Evolutionary conservation across 1,140 invertebrate species (phyloP).

Genomic region (Camponotus floridanus): DNA sequence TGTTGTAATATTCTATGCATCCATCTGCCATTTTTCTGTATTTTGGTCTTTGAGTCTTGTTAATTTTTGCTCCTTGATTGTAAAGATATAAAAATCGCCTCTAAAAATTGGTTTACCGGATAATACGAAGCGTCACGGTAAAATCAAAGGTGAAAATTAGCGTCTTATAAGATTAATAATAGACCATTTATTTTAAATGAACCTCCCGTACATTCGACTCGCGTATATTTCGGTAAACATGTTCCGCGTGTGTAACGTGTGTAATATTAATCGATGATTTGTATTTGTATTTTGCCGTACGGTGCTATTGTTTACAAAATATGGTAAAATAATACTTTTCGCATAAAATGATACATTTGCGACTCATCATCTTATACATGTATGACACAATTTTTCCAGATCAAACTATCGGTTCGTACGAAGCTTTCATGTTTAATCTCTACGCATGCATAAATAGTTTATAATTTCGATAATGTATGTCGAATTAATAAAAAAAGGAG

Average conservation of each 20-base stretch:
- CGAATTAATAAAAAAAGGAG: neutral
- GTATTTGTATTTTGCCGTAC: neutral
- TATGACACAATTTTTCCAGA: neutral
- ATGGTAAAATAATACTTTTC: slow-evolving; percentile 49
- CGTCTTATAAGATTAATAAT: neutral
- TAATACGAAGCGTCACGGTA: neutral
- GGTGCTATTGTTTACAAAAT: slow-evolving; percentile 59
- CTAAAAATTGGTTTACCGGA: no score
- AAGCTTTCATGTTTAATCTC: no score
- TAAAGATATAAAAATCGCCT: no score
- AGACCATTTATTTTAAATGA: neutral
- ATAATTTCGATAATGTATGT: slow-evolving; percentile 5
- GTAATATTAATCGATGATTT: slow-evolving; percentile 33
- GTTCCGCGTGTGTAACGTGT: neutral
- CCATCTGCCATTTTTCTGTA: no score
- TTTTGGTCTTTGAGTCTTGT: no score
- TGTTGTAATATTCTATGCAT: no score
- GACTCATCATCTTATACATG: neutral
- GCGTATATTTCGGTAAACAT: no score
- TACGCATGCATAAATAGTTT: no score
- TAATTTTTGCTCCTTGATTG: no score
- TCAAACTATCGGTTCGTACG: no score
- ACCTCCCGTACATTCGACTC: neutral
- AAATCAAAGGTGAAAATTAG: neutral
- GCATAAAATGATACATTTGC: slow-evolving; percentile 57